These are phyloP conservation scores for Caenorhabditis japonica DNA, from an alignment of 2,888 invertebrate species.

Conservation along the genomic window DNA sequence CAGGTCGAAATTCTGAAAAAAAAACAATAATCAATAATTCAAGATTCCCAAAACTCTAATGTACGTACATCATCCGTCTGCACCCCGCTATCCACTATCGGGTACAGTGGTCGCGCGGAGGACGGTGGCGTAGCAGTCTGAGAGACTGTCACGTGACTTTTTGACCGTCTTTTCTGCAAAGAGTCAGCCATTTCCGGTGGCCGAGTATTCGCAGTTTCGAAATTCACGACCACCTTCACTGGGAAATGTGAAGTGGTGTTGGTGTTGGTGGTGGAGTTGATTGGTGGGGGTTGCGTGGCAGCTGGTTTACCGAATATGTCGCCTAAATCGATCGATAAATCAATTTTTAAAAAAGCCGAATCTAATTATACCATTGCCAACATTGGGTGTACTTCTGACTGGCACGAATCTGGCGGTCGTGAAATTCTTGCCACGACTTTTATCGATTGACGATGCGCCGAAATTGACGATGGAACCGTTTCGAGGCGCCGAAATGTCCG, in stretches of 20 bases:
- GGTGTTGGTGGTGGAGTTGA: not conserved
- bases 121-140: constrained; percentile 54
- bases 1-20: constrained; percentile 52
- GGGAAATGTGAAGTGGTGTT: constrained; percentile 20
- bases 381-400: constrained; percentile 5
- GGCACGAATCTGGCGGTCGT: constrained; percentile 34
- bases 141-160: constrained; percentile 22
- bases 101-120: constrained; percentile 46
- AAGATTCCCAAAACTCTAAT: not conserved
- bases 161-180: constrained; percentile 5
- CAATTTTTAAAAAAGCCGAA: too few species aligned
- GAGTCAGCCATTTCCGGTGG: not conserved
- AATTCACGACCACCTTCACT: constrained; percentile 48
- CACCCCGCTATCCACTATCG: constrained; percentile 54
- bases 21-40: not conserved
- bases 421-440: constrained; percentile 22
- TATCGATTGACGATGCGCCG: constrained; percentile 43
- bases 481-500: constrained; percentile 20
- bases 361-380: too few species aligned
- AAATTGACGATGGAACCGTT: constrained; percentile 11
- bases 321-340: too few species aligned
- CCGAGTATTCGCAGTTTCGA: constrained; percentile 5
- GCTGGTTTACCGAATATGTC: not conserved
- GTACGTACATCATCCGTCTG: constrained; percentile 57
- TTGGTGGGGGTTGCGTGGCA: not conserved